These are phyloP conservation scores for Trichopria drosophilae DNA, from an alignment of 2,888 invertebrate species.

Conservation along the genomic window DNA sequence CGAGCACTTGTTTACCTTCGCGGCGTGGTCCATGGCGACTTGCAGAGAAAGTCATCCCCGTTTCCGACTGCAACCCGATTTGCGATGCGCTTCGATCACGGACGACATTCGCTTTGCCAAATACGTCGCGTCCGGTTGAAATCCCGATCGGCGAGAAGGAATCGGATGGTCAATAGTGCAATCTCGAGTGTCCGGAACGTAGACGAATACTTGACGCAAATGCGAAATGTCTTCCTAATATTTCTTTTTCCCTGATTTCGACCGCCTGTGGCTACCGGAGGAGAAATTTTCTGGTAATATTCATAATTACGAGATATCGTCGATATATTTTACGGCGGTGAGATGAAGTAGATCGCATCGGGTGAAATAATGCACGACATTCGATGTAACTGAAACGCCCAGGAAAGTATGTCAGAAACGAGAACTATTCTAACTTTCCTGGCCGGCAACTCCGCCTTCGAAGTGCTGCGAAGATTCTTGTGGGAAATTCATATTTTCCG, in stretches of 20 bases:
- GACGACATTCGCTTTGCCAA: conserved; percentile 27
- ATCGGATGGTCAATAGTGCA: too few species aligned
- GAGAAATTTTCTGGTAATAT: too few species aligned
- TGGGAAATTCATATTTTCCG: too few species aligned
- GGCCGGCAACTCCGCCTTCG: too few species aligned
- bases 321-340: not conserved
- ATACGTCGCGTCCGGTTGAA: conserved; percentile 30
- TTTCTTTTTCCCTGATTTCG: too few species aligned
- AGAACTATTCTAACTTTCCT: conserved; percentile 39
- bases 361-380: conserved; percentile 21
- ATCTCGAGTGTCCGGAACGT: too few species aligned
- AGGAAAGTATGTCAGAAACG: conserved; percentile 40
- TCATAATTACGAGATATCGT: too few species aligned
- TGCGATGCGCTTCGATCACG: conserved; percentile 21
- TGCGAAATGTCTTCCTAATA: too few species aligned
- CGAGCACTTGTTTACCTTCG: conserved; percentile 30
- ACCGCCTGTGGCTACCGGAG: too few species aligned
- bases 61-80: conserved; percentile 26
- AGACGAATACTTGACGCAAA: too few species aligned
- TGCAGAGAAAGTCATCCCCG: conserved; percentile 37
- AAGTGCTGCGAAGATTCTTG: too few species aligned
- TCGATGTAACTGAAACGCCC: conserved; percentile 17
- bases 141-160: too few species aligned
- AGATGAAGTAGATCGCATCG: conserved; percentile 17
- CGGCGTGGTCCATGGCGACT: conserved; percentile 28